Percentiles rank a stretch among this genome's conserved stretches.
Conservation (phyloP, 2,113 vertebrate species). For the Sphaerodactylus townsendi region DNA sequence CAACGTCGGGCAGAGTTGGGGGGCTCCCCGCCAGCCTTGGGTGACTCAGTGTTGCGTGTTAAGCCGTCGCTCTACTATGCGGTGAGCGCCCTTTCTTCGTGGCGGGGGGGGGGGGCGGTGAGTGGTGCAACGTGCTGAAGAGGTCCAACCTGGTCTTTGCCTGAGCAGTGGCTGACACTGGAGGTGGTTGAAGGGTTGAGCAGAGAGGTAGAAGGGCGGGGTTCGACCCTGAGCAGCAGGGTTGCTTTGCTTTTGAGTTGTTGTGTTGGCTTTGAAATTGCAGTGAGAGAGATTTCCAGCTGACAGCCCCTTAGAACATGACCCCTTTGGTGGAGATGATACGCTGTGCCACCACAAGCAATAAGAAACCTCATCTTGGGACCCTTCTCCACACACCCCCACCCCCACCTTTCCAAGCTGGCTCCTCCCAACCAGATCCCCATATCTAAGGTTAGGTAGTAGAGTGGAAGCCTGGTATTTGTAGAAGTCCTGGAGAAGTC, state of each 20-base stretch:
- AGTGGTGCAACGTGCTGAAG: neutral
- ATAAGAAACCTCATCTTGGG: neutral
- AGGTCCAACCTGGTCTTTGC: neutral
- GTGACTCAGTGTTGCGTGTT: constrained; percentile 81
- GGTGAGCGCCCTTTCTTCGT: constrained; percentile 74
- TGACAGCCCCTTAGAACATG: neutral
- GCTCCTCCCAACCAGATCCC: neutral
- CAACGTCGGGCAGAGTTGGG: constrained; percentile 1
- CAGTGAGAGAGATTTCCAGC: too few relatives aligned
- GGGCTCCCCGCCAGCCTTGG: constrained; percentile 64
- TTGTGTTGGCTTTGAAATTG: too few relatives aligned
- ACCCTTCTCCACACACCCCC: too few relatives aligned
- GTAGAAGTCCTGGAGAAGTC: too few relatives aligned
- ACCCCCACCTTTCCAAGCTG: too few relatives aligned
- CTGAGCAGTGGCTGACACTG: too few relatives aligned
- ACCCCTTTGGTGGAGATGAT: neutral
- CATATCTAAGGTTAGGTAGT: neutral
- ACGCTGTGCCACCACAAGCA: too few relatives aligned
- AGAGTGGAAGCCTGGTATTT: neutral
- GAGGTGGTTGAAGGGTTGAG: too few relatives aligned
- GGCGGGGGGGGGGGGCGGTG: too few relatives aligned
- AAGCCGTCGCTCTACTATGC: constrained; percentile 70
- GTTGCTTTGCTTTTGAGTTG: too few relatives aligned
- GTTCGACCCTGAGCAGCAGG: too few relatives aligned
- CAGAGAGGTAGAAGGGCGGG: too few relatives aligned